Percentiles rank a stretch among this genome's conserved stretches.
Evolutionary conservation across 2,113 vertebrate genomes (phyloP).

Genomic region (Megaptera novaeangliae): DNA sequence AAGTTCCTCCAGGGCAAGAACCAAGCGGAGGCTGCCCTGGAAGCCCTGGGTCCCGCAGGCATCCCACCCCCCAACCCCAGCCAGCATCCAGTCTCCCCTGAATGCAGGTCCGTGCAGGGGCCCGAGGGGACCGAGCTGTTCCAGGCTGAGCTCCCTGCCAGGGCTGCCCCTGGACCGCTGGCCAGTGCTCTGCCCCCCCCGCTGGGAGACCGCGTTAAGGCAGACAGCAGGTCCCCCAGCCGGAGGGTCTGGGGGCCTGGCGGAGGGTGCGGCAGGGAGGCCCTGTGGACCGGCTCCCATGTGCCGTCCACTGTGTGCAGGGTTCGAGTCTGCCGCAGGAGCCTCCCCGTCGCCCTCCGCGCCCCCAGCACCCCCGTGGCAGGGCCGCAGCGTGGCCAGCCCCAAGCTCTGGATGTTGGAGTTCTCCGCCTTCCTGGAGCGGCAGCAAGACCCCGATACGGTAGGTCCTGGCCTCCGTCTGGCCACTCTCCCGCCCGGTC

Average conservation of each 20-base stretch:
- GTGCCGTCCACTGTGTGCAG: slow-evolving; percentile 65
- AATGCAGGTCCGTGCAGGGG: not conserved
- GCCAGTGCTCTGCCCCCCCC: not conserved
- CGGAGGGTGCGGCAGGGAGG: not conserved
- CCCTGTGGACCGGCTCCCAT: not conserved
- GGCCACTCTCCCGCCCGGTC: not conserved
- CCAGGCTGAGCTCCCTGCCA: not conserved
- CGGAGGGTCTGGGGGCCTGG: accelerated
- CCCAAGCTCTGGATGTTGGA: slow-evolving; percentile 95
- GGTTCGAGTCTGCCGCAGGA: slow-evolving; percentile 87
- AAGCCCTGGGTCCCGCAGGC: not conserved
- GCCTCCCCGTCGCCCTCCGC: slow-evolving; percentile 85
- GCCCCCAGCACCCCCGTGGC: slow-evolving; percentile 89
- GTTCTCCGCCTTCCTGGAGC: slow-evolving; percentile 95
- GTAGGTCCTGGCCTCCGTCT: slow-evolving; percentile 80
- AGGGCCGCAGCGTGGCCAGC: slow-evolving; percentile 92
- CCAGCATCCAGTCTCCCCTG: no score
- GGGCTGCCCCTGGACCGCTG: not conserved
- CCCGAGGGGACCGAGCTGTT: not conserved
- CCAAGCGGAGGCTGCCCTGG: not conserved
- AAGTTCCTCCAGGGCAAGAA: not conserved
- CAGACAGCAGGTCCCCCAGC: not conserved
- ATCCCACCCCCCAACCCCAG: accelerated
- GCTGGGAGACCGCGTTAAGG: not conserved
- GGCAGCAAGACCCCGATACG: slow-evolving; percentile 91